Evolutionary conservation across 2,888 invertebrate genomes (phyloP).

Genomic region (Halictus quadricinctus): DNA sequence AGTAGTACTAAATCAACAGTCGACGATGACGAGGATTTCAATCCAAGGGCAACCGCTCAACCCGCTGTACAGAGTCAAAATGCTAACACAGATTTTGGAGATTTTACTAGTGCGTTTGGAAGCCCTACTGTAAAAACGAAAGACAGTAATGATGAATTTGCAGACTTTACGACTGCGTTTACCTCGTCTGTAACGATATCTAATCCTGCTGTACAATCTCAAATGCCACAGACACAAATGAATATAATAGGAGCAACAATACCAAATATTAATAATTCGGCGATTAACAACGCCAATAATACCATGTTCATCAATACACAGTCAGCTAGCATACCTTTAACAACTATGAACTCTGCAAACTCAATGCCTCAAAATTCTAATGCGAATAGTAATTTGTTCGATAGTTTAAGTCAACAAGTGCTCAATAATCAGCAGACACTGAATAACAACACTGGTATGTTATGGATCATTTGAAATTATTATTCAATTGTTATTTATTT

Average conservation of each 20-base stretch:
- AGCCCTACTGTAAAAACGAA: slow-evolving; percentile 73
- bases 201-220: slow-evolving; percentile 59
- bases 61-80: slow-evolving; percentile 78
- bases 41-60: slow-evolving; percentile 84
- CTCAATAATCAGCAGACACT: slow-evolving; percentile 67
- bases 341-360: slow-evolving; percentile 44
- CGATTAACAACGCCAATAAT: slow-evolving; percentile 70
- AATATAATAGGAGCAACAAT: slow-evolving; percentile 71
- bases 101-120: slow-evolving; percentile 89
- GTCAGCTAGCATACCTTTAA: slow-evolving; percentile 52
- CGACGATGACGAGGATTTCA: slow-evolving; percentile 85
- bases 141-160: slow-evolving; percentile 87
- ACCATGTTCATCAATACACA: slow-evolving; percentile 65
- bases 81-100: slow-evolving; percentile 87
- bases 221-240: slow-evolving; percentile 69
- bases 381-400: slow-evolving; percentile 75
- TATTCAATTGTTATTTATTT: slow-evolving; percentile 6
- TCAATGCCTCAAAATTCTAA: slow-evolving; percentile 65
- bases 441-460: slow-evolving; percentile 76
- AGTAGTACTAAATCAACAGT: slow-evolving; percentile 62
- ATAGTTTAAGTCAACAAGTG: slow-evolving; percentile 69
- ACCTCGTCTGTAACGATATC: slow-evolving; percentile 74
- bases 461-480: slow-evolving; percentile 20
- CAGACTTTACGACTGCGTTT: slow-evolving; percentile 92
- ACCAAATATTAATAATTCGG: slow-evolving; percentile 71